phyloP scores from a whole-genome alignment of 2,888 invertebrate species.

The Troilus luridus region DNA sequence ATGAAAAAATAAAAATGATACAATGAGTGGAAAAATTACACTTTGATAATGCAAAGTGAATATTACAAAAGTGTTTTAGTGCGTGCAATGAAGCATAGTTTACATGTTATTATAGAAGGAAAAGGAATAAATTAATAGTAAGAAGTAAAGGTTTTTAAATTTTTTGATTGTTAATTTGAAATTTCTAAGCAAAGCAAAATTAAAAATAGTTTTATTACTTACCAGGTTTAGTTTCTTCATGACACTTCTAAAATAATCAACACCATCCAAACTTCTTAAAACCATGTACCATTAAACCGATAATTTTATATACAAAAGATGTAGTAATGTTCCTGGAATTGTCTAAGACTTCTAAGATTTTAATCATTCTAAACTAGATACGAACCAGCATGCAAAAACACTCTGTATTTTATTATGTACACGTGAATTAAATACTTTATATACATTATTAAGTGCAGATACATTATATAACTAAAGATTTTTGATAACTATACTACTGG shows the following conservation, averaged over 20 bases:
- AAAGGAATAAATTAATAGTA: background rate
- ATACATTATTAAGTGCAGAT: background rate
- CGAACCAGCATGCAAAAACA: background rate
- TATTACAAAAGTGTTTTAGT: background rate
- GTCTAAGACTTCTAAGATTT: background rate
- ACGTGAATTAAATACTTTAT: background rate
- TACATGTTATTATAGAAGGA: background rate
- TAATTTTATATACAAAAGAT: background rate
- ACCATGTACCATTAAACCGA: constrained; percentile 14
- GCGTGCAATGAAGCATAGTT: background rate
- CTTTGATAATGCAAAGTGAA: background rate
- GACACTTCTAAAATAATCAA: constrained; percentile 26
- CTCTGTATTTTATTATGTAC: constrained; percentile 12
- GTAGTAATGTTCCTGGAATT: background rate
- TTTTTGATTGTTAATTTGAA: background rate
- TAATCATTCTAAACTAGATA: background rate
- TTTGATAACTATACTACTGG: background rate
- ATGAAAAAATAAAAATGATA: background rate
- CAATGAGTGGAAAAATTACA: background rate
- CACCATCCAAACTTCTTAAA: constrained; percentile 34
- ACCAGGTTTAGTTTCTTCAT: constrained; percentile 26
- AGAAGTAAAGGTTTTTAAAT: background rate
- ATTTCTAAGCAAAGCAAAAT: constrained; percentile 42
- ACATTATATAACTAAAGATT: background rate
- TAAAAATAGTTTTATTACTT: background rate